A percentile compares a stretch with the other conserved stretches of the same genome.
These are phyloP conservation scores for Elysia crispata DNA, from an alignment of 2,888 invertebrate species.

Conservation along the genomic window DNA sequence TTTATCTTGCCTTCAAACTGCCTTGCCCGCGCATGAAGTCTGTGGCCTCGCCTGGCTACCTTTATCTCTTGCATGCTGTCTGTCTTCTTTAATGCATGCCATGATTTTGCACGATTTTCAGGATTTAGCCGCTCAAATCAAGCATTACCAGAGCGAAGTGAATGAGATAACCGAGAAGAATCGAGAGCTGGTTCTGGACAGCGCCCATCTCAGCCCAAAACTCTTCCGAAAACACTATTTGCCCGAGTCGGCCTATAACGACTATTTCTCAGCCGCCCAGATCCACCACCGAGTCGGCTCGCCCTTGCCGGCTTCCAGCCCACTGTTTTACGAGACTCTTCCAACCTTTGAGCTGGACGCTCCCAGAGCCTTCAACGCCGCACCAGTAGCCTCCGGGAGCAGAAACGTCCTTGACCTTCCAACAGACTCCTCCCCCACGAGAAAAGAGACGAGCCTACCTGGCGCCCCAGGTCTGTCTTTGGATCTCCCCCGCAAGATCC, in stretches of 20 bases:
- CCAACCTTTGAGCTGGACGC: constrained; percentile 10
- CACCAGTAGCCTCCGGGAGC: neutral
- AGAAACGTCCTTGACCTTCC: neutral
- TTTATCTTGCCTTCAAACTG: neutral
- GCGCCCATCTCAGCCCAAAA: constrained; percentile 49
- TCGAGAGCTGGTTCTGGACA: constrained; percentile 56
- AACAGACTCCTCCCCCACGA: neutral
- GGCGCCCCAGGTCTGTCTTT: neutral
- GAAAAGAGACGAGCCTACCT: constrained; percentile 22
- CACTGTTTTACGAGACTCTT: constrained; percentile 35
- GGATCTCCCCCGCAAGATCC: neutral
- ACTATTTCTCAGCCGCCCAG: constrained; percentile 45
- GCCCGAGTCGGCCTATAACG: constrained; percentile 51
- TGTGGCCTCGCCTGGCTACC: neutral
- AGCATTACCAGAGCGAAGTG: constrained; percentile 64
- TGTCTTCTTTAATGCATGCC: neutral
- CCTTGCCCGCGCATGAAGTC: neutral
- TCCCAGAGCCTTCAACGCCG: neutral
- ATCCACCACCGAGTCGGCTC: constrained; percentile 15
- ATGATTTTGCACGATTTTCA: constrained; percentile 57
- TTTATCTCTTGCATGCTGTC: neutral
- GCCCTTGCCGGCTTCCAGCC: neutral
- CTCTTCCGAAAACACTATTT: constrained; percentile 51
- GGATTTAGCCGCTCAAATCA: constrained; percentile 69
- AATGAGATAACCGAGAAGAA: constrained; percentile 68